A percentile compares a stretch with the other conserved stretches of the same genome.
phyloP scores from a whole-genome alignment of 1,140 invertebrate genomes.

The Drosophila subobscura region DNA sequence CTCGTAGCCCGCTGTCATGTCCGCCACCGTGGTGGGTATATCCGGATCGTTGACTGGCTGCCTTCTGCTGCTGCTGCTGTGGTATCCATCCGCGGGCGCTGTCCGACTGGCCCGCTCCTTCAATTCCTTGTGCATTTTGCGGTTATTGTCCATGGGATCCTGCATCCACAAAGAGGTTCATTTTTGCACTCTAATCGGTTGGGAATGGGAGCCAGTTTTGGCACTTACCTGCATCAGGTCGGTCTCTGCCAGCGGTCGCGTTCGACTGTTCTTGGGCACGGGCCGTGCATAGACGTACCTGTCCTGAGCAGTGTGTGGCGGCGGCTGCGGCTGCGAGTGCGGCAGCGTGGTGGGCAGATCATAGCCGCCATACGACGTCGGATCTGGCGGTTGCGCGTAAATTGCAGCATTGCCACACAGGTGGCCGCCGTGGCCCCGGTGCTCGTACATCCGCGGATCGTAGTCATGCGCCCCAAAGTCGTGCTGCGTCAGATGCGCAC shows the following conservation, averaged over 20 bases:
- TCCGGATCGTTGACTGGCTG: constrained; percentile 45
- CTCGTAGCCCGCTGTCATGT: constrained; percentile 71
- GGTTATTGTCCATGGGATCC: constrained; percentile 75
- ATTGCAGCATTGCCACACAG: constrained; percentile 15
- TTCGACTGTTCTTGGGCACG: constrained; percentile 65
- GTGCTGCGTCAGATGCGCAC: constrained; percentile 78
- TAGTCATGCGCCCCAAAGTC: constrained; percentile 63
- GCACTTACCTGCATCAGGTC: constrained; percentile 51
- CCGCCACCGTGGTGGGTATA: constrained; percentile 57
- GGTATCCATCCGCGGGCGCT: constrained; percentile 38
- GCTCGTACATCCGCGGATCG: constrained; percentile 56
- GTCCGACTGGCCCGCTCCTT: constrained; percentile 58
- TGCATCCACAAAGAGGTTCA: neutral
- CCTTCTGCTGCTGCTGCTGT: neutral
- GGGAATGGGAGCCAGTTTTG: neutral
- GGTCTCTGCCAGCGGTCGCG: constrained; percentile 40
- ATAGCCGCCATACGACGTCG: constrained; percentile 33
- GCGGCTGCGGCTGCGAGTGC: constrained; percentile 27
- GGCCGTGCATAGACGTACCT: constrained; percentile 76
- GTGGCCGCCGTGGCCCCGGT: constrained; percentile 19
- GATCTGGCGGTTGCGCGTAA: constrained; percentile 22
- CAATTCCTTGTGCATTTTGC: constrained; percentile 76
- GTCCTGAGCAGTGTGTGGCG: constrained; percentile 39
- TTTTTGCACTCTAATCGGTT: neutral
- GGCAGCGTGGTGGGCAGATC: constrained; percentile 55